Percentiles rank a stretch among this genome's conserved stretches.
phyloP scores from a whole-genome alignment of 2,797 vertebrate genomes.

The Poeciliopsis paucimaculata region DNA sequence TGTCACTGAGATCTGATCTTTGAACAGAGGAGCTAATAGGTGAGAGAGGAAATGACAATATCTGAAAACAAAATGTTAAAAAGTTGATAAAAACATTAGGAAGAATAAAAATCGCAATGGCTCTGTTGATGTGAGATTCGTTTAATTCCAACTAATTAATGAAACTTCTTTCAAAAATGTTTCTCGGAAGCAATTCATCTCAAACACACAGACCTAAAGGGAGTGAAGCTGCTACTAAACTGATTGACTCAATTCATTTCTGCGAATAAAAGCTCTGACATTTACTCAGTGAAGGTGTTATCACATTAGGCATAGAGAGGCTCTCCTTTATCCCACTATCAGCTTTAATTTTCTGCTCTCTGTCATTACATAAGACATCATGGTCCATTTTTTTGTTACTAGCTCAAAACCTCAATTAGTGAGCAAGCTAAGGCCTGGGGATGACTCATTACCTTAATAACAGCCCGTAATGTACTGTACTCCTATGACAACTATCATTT shows the following conservation, averaged over 20 bases:
- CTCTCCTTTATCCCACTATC: slow-evolving; percentile 23
- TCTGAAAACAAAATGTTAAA: not conserved
- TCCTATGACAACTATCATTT: slow-evolving; percentile 55
- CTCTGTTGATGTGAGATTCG: not conserved
- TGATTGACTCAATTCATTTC: slow-evolving; percentile 25
- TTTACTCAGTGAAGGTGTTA: slow-evolving; percentile 30
- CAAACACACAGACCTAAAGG: not conserved
- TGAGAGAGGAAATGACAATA: not conserved
- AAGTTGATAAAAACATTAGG: not conserved
- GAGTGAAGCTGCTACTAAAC: slow-evolving; percentile 1
- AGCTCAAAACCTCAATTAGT: slow-evolving; percentile 49
- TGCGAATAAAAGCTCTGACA: slow-evolving; percentile 19
- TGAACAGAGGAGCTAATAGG: not conserved
- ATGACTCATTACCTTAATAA: slow-evolving; percentile 56
- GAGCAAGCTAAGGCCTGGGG: slow-evolving; percentile 26
- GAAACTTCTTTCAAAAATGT: not conserved
- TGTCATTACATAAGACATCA: slow-evolving; percentile 42
- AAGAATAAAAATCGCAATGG: not conserved
- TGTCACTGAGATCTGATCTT: not conserved
- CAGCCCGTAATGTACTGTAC: slow-evolving; percentile 44
- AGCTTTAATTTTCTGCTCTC: slow-evolving; percentile 39
- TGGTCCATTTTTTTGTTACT: slow-evolving; percentile 29
- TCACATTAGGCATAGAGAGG: slow-evolving; percentile 6
- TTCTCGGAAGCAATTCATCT: not conserved
- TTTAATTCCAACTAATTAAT: not conserved